phyloP scores from a whole-genome alignment of 2,113 vertebrate genomes.

The Silurus asotus region DNA sequence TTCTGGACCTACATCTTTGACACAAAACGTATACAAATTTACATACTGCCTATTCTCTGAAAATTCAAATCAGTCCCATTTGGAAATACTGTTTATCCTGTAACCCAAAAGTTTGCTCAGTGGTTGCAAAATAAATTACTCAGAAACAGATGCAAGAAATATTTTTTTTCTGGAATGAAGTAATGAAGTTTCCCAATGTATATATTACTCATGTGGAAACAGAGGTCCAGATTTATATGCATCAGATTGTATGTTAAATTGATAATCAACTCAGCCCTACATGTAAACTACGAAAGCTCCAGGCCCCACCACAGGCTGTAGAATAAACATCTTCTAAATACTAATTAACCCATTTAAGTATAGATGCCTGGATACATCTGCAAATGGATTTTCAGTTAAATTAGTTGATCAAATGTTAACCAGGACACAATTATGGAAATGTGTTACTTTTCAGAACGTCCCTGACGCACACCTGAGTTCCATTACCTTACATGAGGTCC shows the following conservation, averaged over 20 bases:
- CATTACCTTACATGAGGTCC: constrained; percentile 42
- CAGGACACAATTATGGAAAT: not conserved
- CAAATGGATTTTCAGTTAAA: constrained; percentile 36
- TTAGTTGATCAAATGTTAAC: not conserved
- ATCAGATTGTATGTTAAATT: not conserved
- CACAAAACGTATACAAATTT: not conserved
- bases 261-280: not conserved
- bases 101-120: not conserved
- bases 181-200: not conserved
- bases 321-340: constrained; percentile 18
- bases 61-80: not conserved
- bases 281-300: constrained; percentile 1
- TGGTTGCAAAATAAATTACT: not conserved
- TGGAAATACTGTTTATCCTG: not conserved
- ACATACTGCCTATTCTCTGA: not conserved
- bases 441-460: constrained; percentile 28
- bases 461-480: constrained; percentile 34
- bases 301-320: not conserved
- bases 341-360: not conserved
- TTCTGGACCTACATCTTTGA: not conserved
- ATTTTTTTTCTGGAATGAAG: not conserved
- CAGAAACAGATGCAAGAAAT: not conserved
- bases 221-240: not conserved
- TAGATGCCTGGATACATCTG: not conserved
- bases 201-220: not conserved